Evolutionary conservation across 2,113 vertebrate species (phyloP).

Genomic region (Indicator indicator): DNA sequence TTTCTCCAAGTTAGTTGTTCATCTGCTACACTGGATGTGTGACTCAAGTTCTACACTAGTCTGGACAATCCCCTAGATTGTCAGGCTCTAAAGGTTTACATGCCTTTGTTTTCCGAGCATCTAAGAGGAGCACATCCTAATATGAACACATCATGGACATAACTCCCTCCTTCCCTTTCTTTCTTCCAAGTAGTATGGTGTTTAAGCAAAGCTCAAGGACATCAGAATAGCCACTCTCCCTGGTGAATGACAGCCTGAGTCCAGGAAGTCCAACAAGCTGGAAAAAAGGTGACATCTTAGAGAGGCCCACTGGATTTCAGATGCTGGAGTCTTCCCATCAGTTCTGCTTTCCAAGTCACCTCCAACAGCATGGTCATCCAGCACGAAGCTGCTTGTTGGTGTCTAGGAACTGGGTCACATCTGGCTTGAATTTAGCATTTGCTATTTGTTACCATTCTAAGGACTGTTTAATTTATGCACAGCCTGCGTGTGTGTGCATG

Average conservation of each 20-base stretch:
- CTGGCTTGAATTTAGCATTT: constrained; percentile 48
- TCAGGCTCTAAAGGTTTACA: neutral
- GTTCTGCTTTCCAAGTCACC: neutral
- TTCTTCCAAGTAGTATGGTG: neutral
- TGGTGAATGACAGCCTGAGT: neutral
- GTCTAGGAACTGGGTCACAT: neutral
- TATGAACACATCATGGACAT: neutral
- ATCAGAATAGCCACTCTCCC: neutral
- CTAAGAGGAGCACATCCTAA: neutral
- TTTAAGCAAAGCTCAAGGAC: neutral
- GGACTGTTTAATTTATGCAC: constrained; percentile 2
- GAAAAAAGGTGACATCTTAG: neutral
- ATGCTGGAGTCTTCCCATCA: neutral
- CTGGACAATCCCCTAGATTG: neutral
- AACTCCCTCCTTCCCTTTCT: neutral
- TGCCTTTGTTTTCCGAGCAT: neutral
- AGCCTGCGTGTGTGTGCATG: neutral
- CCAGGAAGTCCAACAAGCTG: neutral
- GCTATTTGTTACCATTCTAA: neutral
- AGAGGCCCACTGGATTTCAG: neutral
- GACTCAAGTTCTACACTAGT: neutral
- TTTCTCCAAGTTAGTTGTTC: neutral
- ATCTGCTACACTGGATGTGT: neutral
- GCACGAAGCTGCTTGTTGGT: neutral
- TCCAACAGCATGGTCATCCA: neutral